Evolutionary conservation across 2,888 invertebrate genomes (phyloP), one percentile per base, ranked within the genome.

Genomic region (Flabesymbios commensalis): DNA sequence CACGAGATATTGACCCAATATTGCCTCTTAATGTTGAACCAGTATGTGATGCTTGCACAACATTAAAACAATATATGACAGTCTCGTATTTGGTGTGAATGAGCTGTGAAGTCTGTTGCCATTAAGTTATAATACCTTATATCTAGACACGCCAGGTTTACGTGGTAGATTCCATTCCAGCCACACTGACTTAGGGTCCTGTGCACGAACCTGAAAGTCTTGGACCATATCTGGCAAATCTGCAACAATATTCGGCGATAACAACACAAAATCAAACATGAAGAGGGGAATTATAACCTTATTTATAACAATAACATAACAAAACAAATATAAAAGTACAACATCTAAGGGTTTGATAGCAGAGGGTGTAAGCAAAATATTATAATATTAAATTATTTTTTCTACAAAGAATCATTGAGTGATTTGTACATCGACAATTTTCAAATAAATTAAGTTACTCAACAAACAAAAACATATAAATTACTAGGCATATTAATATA

Each of bases 111-210:
- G n/a, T n/a, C n/a, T n/a, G n/a, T n/a, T n/a, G n/a, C n/a, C n/a
- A n/a, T n/a, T n/a, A n/a, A n/a, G n/a, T n/a, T n/a, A n/a, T 68
- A 73, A 65, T 66, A 80, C 80, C 57, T 63, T 61, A 59, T 80
- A 79, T 47, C 71, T 68, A 29, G 64, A 65, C 24, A 79, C 77
- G 47, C 68, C 71, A 10, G 70, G 67, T 61, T 74, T 76, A 36
- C 65, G 65, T 14, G 81, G 79, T n/a, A 70, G 70, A 28, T 77
- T 76, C 81, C 81, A 81, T 14, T 75, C 75, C 31, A 81, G 69
- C 48, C 67, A 72, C 7, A 81, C 75, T 22, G 68, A 71, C 22
- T 45, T 47, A 2, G 67, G 65, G 33, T 72, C 70, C 32, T 66
- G 59, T 14, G 66, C 53, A 17, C 42, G 48, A 17, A 58, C 61